Conservation (phyloP, 2,888 invertebrate genomes). For the Zeuzera pyrina region DNA sequence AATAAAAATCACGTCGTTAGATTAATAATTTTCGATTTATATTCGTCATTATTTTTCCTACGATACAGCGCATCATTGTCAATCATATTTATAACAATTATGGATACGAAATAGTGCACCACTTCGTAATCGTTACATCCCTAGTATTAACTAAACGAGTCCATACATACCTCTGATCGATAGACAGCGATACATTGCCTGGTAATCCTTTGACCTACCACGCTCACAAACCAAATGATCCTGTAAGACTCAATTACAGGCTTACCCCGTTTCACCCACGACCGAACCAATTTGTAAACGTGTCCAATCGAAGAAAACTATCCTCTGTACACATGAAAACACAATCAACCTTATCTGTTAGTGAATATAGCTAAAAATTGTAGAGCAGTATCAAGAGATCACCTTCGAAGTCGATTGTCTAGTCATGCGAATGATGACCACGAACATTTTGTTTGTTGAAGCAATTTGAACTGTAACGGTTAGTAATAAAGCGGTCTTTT, state of each 20-base stretch:
- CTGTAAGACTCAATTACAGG: constrained; percentile 71
- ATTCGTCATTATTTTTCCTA: too few relatives aligned
- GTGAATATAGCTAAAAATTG: constrained; percentile 13
- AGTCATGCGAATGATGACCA: constrained; percentile 72
- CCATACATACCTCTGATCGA: constrained; percentile 44
- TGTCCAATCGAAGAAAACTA: constrained; percentile 63
- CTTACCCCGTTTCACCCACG: constrained; percentile 67
- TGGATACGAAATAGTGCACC: too few relatives aligned
- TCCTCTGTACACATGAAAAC: constrained; percentile 19
- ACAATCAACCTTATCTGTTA: constrained; percentile 24
- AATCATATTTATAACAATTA: too few relatives aligned
- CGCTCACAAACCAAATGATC: constrained; percentile 55
- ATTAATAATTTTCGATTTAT: too few relatives aligned
- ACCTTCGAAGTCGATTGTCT: constrained; percentile 65
- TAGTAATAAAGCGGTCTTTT: constrained; percentile 25
- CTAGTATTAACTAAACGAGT: too few relatives aligned
- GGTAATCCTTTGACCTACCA: constrained; percentile 65
- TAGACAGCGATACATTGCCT: constrained; percentile 46
- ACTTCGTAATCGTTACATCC: too few relatives aligned
- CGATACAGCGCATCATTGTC: too few relatives aligned
- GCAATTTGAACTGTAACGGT: constrained; percentile 26
- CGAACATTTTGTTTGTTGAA: constrained; percentile 21
- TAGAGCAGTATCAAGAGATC: constrained; percentile 18
- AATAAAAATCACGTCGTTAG: too few relatives aligned
- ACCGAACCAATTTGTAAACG: constrained; percentile 71